A percentile compares a stretch with the other conserved stretches of the same genome.
These are phyloP conservation scores for Sympetrum striolatum DNA, from an alignment of 2,888 invertebrate species.

Conservation along the genomic window DNA sequence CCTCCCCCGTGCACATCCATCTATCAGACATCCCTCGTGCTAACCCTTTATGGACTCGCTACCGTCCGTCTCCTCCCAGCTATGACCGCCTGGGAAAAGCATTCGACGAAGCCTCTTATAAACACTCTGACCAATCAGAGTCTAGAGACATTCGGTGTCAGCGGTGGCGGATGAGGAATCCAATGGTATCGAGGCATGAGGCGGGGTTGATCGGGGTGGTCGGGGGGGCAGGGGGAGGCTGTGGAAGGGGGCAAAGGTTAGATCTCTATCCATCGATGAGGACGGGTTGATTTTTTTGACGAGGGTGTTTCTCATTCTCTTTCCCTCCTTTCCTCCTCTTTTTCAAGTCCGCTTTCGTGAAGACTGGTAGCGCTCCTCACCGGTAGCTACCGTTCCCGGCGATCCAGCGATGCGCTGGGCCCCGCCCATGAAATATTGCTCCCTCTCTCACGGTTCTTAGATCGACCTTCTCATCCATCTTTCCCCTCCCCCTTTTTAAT, in stretches of 20 bases:
- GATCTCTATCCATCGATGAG: conserved; percentile 4
- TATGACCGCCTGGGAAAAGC: conserved; percentile 32
- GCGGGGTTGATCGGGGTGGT: background rate
- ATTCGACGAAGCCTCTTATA: background rate
- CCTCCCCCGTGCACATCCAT: conserved; percentile 17
- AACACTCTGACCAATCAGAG: conserved; percentile 8
- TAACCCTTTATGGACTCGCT: conserved; percentile 19
- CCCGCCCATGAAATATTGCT: conserved; percentile 37
- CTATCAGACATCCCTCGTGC: conserved; percentile 28
- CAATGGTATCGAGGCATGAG: conserved; percentile 12
- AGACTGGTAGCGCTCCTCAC: background rate
- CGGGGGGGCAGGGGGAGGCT: background rate
- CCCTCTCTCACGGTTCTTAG: conserved; percentile 29
- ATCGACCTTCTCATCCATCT: background rate
- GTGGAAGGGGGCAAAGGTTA: conserved; percentile 19
- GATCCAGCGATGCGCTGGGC: conserved; percentile 17
- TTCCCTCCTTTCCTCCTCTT: background rate
- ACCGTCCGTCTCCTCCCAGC: background rate
- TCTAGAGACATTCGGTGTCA: background rate
- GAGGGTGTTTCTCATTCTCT: background rate
- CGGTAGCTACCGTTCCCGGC: conserved; percentile 26
- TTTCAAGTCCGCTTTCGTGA: background rate
- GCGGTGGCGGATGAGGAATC: background rate
- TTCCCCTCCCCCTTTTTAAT: background rate
- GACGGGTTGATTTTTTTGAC: conserved; percentile 18